Evolutionary conservation across 1,140 invertebrate genomes (phyloP).

Genomic region (Pogonognathellus flavescens): DNA sequence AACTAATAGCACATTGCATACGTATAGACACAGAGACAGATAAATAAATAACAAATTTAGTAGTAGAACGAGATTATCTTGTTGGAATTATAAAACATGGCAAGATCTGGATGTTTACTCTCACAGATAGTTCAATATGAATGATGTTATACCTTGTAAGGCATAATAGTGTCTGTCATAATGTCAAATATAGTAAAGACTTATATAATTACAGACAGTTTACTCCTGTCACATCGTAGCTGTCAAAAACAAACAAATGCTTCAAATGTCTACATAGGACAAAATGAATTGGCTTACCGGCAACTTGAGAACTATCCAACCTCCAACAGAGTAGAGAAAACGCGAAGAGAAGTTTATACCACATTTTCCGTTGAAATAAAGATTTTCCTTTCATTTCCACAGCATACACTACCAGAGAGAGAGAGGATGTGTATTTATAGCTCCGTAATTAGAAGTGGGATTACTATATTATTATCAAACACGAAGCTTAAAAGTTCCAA

Average conservation of each 20-base stretch:
- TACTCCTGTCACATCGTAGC: not conserved
- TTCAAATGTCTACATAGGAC: slow-evolving; percentile 2
- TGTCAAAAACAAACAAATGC: too few relatives aligned
- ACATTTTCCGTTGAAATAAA: slow-evolving; percentile 31
- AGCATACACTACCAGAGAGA: too few relatives aligned
- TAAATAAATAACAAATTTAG: slow-evolving; percentile 1
- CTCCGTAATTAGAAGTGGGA: too few relatives aligned
- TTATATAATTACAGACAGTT: not conserved
- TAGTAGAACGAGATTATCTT: not conserved
- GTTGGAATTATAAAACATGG: not conserved
- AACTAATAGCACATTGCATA: slow-evolving; percentile 24
- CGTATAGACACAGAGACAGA: slow-evolving; percentile 26
- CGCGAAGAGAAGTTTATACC: slow-evolving; percentile 6
- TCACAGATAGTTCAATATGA: not conserved
- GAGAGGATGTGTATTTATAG: too few relatives aligned
- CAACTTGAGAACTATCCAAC: slow-evolving; percentile 31
- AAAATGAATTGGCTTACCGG: slow-evolving; percentile 21
- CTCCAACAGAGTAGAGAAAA: slow-evolving; percentile 27
- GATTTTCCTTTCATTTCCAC: not conserved
- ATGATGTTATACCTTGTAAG: not conserved
- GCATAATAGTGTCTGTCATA: slow-evolving; percentile 2
- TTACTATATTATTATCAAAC: too few relatives aligned
- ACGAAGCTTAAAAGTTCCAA: too few relatives aligned
- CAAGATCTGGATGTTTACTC: not conserved
- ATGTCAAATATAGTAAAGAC: not conserved